phyloP scores from a whole-genome alignment of 2,797 vertebrate genomes.

The Lepilemur septentrionalis region DNA sequence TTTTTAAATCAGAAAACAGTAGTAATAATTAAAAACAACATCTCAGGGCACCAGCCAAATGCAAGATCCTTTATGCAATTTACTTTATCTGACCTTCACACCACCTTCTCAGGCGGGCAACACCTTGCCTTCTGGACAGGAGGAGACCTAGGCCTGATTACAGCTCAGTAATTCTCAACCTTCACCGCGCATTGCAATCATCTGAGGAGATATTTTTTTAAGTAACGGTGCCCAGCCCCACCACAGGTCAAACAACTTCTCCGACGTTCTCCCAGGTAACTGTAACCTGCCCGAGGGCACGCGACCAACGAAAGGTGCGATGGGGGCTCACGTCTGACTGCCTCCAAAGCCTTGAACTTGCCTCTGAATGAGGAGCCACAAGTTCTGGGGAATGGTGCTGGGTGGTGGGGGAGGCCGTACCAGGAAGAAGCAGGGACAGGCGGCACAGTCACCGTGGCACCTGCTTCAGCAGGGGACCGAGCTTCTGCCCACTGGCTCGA shows the following conservation, averaged over 20 bases:
- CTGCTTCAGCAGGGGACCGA: fast-evolving
- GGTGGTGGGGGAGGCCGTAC: fast-evolving
- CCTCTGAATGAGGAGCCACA: not conserved
- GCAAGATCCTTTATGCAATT: not conserved
- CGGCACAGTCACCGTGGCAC: fast-evolving
- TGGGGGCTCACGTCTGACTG: not conserved
- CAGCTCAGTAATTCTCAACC: not conserved
- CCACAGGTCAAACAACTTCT: not conserved
- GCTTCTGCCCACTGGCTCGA: not conserved
- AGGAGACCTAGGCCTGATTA: not conserved
- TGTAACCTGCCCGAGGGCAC: not conserved
- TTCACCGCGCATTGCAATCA: too few species aligned
- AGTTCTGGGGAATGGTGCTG: not conserved
- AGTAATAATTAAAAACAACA: not conserved
- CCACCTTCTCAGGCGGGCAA: not conserved
- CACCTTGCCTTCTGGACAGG: not conserved
- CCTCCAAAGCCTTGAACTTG: not conserved
- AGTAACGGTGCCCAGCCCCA: not conserved
- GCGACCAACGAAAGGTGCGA: not conserved
- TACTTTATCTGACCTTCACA: not conserved
- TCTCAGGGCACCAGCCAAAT: not conserved
- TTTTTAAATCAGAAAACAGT: not conserved
- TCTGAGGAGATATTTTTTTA: not conserved
- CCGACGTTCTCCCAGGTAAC: not conserved
- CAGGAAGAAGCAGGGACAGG: not conserved